These are phyloP conservation scores for Adineta ricciae DNA, from an alignment of 2,888 invertebrate genomes.

Conservation along the genomic window DNA sequence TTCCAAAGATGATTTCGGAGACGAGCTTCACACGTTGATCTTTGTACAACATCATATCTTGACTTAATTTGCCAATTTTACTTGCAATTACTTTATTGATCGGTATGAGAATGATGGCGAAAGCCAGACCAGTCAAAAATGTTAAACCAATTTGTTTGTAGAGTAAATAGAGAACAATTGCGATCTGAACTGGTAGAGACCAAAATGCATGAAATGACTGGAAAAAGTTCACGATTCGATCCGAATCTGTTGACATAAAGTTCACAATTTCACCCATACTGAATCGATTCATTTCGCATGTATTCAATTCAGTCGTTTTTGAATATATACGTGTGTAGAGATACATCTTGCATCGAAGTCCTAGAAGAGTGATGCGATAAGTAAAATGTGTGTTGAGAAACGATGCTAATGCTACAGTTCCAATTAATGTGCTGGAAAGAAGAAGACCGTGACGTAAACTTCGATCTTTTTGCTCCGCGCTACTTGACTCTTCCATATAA, in stretches of 20 bases:
- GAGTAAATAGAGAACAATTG: conserved; percentile 41
- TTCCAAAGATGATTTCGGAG: conserved; percentile 74
- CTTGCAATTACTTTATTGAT: conserved; percentile 74
- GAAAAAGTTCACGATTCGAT: conserved; percentile 85
- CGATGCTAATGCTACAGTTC: conserved; percentile 16
- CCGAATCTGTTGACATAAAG: conserved; percentile 86
- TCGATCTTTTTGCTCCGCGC: not conserved
- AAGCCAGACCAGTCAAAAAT: conserved; percentile 76
- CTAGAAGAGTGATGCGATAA: conserved; percentile 24
- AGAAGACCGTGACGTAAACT: conserved; percentile 14
- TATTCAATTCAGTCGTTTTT: conserved; percentile 23
- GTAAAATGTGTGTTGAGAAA: conserved; percentile 28
- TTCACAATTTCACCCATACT: conserved; percentile 32
- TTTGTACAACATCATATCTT: conserved; percentile 77
- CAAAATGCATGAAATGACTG: conserved; percentile 89
- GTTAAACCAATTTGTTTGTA: conserved; percentile 68
- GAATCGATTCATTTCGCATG: conserved; percentile 20
- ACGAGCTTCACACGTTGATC: conserved; percentile 76
- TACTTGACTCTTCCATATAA: conserved; percentile 24
- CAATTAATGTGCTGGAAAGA: not conserved
- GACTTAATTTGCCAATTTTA: conserved; percentile 69
- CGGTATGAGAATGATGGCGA: conserved; percentile 77
- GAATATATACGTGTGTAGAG: conserved; percentile 24
- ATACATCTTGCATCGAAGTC: conserved; percentile 12
- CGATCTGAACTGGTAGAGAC: conserved; percentile 80